phyloP scores from a whole-genome alignment of 2,113 vertebrate genomes.

The Myotis brandtii region DNA sequence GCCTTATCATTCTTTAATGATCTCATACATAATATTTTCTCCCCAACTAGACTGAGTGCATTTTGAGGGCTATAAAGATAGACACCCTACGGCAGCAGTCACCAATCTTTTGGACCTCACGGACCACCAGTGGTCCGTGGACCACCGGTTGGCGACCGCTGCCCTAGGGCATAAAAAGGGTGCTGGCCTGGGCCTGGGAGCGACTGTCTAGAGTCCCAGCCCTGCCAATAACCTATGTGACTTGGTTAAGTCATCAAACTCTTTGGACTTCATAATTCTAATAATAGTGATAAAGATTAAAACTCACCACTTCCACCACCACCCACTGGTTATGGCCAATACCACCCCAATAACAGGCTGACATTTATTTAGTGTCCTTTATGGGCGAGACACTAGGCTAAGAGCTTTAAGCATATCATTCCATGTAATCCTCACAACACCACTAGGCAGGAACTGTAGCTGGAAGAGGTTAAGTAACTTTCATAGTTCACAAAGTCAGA shows the following conservation, averaged over 20 bases:
- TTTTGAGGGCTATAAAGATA: neutral
- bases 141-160: too few relatives aligned
- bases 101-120: too few relatives aligned
- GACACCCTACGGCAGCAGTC: neutral
- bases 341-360: neutral
- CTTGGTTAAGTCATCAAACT: neutral
- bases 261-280: constrained; percentile 20
- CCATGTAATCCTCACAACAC: neutral
- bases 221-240: neutral
- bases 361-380: neutral
- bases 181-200: neutral
- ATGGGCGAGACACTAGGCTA: neutral
- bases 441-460: neutral
- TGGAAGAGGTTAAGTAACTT: neutral
- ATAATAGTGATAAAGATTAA: neutral
- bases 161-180: neutral
- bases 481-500: neutral
- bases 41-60: neutral
- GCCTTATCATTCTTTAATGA: neutral
- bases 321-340: neutral
- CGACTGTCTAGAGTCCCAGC: neutral
- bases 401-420: neutral
- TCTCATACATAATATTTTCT: neutral
- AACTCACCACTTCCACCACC: neutral
- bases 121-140: too few relatives aligned